These are phyloP conservation scores for Rynchops niger DNA, from an alignment of 2,113 vertebrate genomes.

Conservation along the genomic window DNA sequence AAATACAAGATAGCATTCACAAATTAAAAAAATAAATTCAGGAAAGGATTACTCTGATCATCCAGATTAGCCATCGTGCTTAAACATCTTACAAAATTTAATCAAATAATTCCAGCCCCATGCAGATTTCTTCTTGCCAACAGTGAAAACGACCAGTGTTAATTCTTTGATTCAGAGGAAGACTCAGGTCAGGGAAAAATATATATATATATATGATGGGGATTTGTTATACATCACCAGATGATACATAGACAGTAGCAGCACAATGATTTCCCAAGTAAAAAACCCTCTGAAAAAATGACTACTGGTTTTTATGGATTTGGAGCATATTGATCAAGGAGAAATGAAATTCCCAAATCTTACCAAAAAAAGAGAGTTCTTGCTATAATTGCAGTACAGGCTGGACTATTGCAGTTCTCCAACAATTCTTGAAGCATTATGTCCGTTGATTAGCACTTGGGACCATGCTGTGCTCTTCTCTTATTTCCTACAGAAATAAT, in stretches of 20 bases:
- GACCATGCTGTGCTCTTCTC: not conserved
- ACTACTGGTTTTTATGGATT: not conserved
- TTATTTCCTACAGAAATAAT: not conserved
- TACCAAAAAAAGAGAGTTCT: not conserved
- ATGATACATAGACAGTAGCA: not conserved
- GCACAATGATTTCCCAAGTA: not conserved
- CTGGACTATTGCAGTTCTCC: not conserved
- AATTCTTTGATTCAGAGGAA: not conserved
- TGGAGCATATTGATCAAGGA: not conserved
- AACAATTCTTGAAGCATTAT: not conserved
- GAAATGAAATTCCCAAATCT: not conserved
- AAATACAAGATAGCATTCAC: not conserved
- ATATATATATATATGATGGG: too few species aligned
- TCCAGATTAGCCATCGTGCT: not conserved
- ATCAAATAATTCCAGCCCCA: not conserved
- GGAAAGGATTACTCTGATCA: not conserved
- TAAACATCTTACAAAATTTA: not conserved
- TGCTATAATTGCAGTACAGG: not conserved
- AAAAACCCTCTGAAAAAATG: not conserved
- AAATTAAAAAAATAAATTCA: not conserved
- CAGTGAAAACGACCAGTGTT: not conserved
- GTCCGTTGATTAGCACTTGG: not conserved
- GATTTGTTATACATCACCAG: not conserved
- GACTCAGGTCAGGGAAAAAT: not conserved
- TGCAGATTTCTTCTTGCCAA: not conserved